These are phyloP conservation scores for Diadophis punctatus DNA, from an alignment of 2,113 vertebrate genomes.

Conservation along the genomic window DNA sequence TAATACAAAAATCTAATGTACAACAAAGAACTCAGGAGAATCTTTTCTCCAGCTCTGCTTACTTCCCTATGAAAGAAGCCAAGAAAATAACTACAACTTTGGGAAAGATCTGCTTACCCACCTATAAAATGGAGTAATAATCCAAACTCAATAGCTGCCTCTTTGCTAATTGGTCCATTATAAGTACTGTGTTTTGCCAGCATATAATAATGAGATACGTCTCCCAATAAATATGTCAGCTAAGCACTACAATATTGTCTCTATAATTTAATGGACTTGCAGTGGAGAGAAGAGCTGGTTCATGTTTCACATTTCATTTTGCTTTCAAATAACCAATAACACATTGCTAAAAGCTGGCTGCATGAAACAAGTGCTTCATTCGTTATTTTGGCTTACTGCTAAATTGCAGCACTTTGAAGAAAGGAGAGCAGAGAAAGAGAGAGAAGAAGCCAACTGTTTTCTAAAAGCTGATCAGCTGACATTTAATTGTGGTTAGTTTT, in stretches of 20 bases:
- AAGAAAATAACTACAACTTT: neutral
- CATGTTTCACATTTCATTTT: neutral
- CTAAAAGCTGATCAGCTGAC: conserved; percentile 24
- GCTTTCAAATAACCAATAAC: conserved; percentile 10
- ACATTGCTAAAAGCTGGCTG: neutral
- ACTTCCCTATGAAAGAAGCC: neutral
- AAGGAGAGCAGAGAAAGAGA: neutral
- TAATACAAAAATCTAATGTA: neutral
- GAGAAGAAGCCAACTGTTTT: conserved; percentile 11
- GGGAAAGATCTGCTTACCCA: conserved; percentile 4
- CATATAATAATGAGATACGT: neutral
- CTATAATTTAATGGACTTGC: neutral
- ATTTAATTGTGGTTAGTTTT: conserved; percentile 25
- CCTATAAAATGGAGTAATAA: conserved; percentile 14
- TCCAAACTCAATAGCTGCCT: neutral
- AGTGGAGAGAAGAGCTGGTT: neutral
- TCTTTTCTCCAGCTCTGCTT: neutral
- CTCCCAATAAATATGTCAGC: neutral
- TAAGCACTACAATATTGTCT: neutral
- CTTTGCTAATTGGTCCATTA: conserved; percentile 3
- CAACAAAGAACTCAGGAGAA: neutral
- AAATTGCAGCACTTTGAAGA: conserved; percentile 10
- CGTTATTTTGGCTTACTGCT: neutral
- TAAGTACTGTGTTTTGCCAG: neutral
- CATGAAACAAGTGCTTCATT: neutral